Evolutionary conservation across 2,113 vertebrate species (phyloP).

Genomic region (Gavia stellata): DNA sequence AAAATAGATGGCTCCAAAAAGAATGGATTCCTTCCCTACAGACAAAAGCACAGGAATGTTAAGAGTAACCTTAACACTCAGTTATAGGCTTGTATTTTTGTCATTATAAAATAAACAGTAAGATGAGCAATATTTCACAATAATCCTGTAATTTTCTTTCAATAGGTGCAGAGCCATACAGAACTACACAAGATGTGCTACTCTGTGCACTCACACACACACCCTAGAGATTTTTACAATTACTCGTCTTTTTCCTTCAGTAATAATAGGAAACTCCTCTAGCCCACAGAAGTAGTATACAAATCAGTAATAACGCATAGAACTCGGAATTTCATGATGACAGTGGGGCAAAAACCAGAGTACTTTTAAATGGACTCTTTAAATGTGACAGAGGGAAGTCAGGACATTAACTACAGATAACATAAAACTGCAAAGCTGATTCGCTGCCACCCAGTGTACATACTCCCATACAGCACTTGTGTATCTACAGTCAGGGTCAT

Average conservation of each 20-base stretch:
- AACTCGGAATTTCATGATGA: background rate
- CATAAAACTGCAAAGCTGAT: background rate
- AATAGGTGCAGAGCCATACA: background rate
- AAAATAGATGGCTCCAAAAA: constrained; percentile 97
- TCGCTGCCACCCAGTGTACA: background rate
- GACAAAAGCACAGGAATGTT: constrained; percentile 39
- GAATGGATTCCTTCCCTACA: constrained; percentile 95
- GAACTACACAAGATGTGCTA: background rate
- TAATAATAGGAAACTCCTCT: background rate
- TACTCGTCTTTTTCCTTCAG: background rate
- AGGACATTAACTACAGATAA: background rate
- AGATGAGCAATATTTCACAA: background rate
- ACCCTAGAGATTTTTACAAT: background rate
- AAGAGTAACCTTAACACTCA: background rate
- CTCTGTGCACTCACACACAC: background rate
- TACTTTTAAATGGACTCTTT: background rate
- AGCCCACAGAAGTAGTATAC: background rate
- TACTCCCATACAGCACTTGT: background rate
- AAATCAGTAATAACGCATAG: background rate
- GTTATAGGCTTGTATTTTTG: background rate
- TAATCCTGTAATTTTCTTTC: background rate
- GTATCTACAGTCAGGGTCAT: background rate
- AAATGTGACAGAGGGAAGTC: background rate
- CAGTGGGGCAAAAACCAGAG: background rate
- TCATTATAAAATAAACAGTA: background rate